Conservation (phyloP, 2,888 invertebrate genomes). For the Epistrophe grossulariae region DNA sequence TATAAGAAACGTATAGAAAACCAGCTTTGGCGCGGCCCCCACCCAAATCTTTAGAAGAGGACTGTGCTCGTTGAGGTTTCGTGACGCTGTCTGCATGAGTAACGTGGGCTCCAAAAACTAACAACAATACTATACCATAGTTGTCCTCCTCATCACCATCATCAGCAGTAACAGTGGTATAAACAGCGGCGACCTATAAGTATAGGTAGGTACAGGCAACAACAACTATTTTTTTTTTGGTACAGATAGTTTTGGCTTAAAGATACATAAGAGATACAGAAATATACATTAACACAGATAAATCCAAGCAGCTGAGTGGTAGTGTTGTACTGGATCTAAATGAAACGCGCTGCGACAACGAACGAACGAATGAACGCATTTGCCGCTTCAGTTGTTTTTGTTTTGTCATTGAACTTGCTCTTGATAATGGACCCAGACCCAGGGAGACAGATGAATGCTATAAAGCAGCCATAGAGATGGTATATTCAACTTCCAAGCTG, state of each 20-base stretch:
- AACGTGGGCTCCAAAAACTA: slow-evolving; percentile 65
- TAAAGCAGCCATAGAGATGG: slow-evolving; percentile 41
- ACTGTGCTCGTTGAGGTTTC: slow-evolving; percentile 6
- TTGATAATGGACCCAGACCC: slow-evolving; percentile 63
- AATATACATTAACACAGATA: slow-evolving; percentile 5
- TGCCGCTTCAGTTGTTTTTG: slow-evolving; percentile 61
- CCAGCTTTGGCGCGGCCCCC: slow-evolving; percentile 58
- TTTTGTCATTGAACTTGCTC: slow-evolving; percentile 76
- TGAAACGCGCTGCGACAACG: not conserved
- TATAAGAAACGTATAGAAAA: slow-evolving; percentile 53
- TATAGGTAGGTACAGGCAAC: slow-evolving; percentile 12
- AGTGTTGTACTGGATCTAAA: not conserved
- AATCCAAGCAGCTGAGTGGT: slow-evolving; percentile 35
- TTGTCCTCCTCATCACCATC: slow-evolving; percentile 37
- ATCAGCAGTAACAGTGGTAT: slow-evolving; percentile 11
- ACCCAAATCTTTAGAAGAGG: slow-evolving; percentile 53
- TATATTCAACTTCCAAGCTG: slow-evolving; percentile 21
- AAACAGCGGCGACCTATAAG: slow-evolving; percentile 12
- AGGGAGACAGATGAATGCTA: slow-evolving; percentile 56
- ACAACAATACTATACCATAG: slow-evolving; percentile 41
- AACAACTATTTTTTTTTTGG: slow-evolving; percentile 40
- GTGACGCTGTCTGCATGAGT: slow-evolving; percentile 63
- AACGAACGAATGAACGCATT: slow-evolving; percentile 41
- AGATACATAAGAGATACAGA: slow-evolving; percentile 40
- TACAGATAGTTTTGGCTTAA: slow-evolving; percentile 64